These are phyloP conservation scores for Xylota segnis DNA, from an alignment of 2,888 invertebrate species.

Conservation along the genomic window DNA sequence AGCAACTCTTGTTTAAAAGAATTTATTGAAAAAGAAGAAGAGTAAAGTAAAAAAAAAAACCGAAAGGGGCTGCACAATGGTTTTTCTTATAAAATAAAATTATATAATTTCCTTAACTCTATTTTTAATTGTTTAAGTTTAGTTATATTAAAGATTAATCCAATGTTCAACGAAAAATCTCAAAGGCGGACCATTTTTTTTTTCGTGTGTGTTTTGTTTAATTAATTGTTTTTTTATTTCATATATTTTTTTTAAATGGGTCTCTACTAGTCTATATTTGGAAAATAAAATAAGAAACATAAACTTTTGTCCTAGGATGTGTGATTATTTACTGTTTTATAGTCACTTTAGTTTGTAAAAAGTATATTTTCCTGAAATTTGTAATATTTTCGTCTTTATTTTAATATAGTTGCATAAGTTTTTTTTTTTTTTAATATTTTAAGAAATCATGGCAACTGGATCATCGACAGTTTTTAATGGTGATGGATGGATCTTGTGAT, in stretches of 20 bases:
- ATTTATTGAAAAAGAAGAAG: slow-evolving; percentile 12
- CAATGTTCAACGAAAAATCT: background rate
- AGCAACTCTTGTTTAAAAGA: slow-evolving; percentile 16
- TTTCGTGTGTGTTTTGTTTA: slow-evolving; percentile 44
- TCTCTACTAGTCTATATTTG: slow-evolving; percentile 2
- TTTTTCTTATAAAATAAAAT: slow-evolving; percentile 71
- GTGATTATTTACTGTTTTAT: slow-evolving; percentile 5
- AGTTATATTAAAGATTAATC: background rate
- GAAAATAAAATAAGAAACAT: background rate
- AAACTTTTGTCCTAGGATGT: slow-evolving; percentile 19
- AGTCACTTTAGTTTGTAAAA: background rate
- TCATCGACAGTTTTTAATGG: slow-evolving; percentile 16
- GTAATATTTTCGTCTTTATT: background rate
- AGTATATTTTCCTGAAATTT: background rate
- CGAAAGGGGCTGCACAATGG: slow-evolving; percentile 77
- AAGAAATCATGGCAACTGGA: slow-evolving; percentile 1
- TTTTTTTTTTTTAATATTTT: background rate
- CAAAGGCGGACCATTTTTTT: slow-evolving; percentile 65
- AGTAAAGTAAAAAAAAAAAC: slow-evolving; percentile 26
- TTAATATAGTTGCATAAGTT: background rate
- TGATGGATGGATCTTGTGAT: slow-evolving; percentile 38
- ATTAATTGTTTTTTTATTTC: slow-evolving; percentile 17
- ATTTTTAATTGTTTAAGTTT: background rate
- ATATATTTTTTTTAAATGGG: background rate
- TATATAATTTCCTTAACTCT: background rate